Base-by-base conservation (phyloP, 2,888 invertebrate species). In the Coenonympha arcania region DNA sequence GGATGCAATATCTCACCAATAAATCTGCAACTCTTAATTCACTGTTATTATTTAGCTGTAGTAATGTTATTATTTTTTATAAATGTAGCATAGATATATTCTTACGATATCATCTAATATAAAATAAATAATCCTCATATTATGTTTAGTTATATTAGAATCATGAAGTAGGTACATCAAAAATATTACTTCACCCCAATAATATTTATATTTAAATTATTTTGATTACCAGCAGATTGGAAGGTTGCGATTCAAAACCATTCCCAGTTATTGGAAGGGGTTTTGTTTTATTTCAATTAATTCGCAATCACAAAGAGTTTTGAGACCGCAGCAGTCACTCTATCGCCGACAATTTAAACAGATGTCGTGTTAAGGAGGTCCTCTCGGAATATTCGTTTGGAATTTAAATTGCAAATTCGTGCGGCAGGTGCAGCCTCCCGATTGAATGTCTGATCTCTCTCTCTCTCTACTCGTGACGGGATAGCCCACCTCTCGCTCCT, bases 321-420 rank as follows among this genome's bases (percentile, higher is more conserved):
- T 60, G 58, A 66, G 64, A 70, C 77, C 76, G 63, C 79, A 77
- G 71, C 75, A 78, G 82, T 80, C 77, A 80, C 79, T 84, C 80
- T 72, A 84, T 85, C 73, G 76, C 73, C 84, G 76, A 72, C 78
- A 80, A 84, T 86, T 84, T 80, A 83, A 84, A 79, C 85, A 86
- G 86, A 87, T 87, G 85, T 87, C 87, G 86, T 87, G 87, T 86
- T 87, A 87, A 87, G 82, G 82, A 87, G 85, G 79, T 83, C 82
- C 81, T 85, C 74, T 68, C 69, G 62, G 74, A 85, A 84, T 83
- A 83, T 82, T 84, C 83, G 79, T 82, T 76, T 52, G 68, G 73
- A 79, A 87, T 87, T 86, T 87, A 87, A 87, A 87, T 87, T 87
- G 86, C 84, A 86, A 87, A 87, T 87, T 84, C 71, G 75, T 75